A percentile compares a stretch with the other conserved stretches of the same genome.
Conservation (phyloP, 35 echinoderm and acorn worm genomes). For the Hemicentrotus pulcherrimus region DNA sequence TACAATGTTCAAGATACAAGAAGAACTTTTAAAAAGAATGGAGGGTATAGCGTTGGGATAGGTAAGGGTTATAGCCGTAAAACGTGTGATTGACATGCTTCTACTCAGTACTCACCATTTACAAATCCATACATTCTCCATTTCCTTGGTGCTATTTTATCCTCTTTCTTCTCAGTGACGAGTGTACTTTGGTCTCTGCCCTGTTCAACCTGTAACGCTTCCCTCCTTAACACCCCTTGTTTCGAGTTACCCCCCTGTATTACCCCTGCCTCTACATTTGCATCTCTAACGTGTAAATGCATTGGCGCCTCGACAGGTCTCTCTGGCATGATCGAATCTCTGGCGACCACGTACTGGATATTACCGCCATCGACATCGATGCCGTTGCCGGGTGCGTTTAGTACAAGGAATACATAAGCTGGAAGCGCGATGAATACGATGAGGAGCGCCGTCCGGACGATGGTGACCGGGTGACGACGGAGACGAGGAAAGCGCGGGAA, state of each 20-base stretch:
- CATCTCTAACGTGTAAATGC: slow-evolving; percentile 14
- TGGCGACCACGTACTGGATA: not conserved
- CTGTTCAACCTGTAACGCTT: slow-evolving; percentile 30
- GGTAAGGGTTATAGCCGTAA: too few species aligned
- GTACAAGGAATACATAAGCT: slow-evolving; percentile 41
- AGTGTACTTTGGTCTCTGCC: not conserved
- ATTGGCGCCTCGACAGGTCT: not conserved
- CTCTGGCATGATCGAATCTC: not conserved
- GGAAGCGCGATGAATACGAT: slow-evolving; percentile 33
- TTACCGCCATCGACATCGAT: not conserved
- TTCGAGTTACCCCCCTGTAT: not conserved
- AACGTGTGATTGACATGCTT: too few species aligned
- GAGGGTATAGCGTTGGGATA: too few species aligned
- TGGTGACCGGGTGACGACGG: slow-evolving; percentile 22
- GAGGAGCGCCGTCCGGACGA: slow-evolving; percentile 17
- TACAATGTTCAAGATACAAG: too few species aligned
- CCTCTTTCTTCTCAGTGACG: not conserved
- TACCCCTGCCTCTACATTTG: not conserved
- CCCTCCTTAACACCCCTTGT: slow-evolving; percentile 17
- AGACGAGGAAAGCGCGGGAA: slow-evolving; percentile 20
- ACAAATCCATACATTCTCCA: slow-evolving; percentile 23
- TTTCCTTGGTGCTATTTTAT: not conserved
- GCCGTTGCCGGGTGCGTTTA: slow-evolving; percentile 13
- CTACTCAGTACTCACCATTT: slow-evolving; percentile 36
- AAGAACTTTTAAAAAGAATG: too few species aligned